A percentile compares a stretch with the other conserved stretches of the same genome.
Evolutionary conservation across 1,140 invertebrate genomes (phyloP).

Genomic region (Streblospio benedicti): DNA sequence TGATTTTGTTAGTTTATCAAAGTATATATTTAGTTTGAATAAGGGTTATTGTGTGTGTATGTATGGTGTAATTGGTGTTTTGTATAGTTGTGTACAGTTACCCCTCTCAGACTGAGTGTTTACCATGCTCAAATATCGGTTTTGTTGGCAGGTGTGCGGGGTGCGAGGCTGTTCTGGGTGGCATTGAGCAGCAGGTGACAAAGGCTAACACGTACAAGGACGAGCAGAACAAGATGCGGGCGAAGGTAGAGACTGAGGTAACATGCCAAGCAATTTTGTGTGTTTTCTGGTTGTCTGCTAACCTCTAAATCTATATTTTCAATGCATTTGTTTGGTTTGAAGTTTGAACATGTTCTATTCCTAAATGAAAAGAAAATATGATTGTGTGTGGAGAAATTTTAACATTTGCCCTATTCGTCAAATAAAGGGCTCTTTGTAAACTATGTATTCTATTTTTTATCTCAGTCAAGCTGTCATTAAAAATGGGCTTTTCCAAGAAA

Average conservation of each 20-base stretch:
- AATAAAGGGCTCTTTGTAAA: not conserved
- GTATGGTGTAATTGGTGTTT: not conserved
- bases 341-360: not conserved
- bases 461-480: too few relatives aligned
- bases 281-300: not conserved
- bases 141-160: constrained; percentile 59
- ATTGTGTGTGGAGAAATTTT: not conserved
- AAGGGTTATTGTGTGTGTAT: not conserved
- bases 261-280: constrained; percentile 18
- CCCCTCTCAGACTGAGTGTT: not conserved
- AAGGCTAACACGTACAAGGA: constrained; percentile 79
- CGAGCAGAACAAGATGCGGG: constrained; percentile 66
- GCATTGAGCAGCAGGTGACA: constrained; percentile 81
- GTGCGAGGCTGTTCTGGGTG: constrained; percentile 76
- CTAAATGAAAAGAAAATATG: not conserved
- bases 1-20: not conserved
- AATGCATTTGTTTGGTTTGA: not conserved
- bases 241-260: constrained; percentile 77
- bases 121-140: not conserved
- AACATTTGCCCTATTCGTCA: too few relatives aligned
- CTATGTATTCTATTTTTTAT: not conserved
- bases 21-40: not conserved
- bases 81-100: too few relatives aligned
- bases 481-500: too few relatives aligned
- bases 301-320: not conserved